Evolutionary conservation across 2,113 vertebrate genomes (phyloP).

Genomic region (Plecturocebus donacophilus): DNA sequence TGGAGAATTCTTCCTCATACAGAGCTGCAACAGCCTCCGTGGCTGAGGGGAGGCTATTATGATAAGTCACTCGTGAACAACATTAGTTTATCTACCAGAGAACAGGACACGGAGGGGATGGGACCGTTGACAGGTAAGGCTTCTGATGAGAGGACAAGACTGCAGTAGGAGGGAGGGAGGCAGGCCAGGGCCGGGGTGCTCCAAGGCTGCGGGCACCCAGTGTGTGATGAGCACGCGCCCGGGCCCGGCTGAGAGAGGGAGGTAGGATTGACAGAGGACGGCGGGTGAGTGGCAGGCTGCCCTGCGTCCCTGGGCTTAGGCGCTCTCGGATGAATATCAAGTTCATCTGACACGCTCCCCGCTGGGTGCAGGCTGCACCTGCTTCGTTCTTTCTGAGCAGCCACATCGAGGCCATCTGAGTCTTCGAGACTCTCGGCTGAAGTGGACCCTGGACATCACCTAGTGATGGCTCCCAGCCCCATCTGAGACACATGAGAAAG

Average conservation of each 20-base stretch:
- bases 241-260: background rate
- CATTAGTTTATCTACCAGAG: background rate
- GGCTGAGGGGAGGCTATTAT: too few species aligned
- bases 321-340: background rate
- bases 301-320: background rate
- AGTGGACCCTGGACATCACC: background rate
- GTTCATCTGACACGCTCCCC: background rate
- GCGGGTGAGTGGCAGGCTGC: background rate
- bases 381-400: rapidly evolving
- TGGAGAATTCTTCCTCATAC: background rate
- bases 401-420: background rate
- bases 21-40: background rate
- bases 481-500: rapidly evolving
- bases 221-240: background rate
- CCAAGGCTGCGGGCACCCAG: rapidly evolving
- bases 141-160: background rate
- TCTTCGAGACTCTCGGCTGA: background rate
- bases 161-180: background rate
- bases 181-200: background rate
- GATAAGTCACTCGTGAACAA: background rate
- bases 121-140: background rate
- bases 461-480: rapidly evolving
- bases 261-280: background rate
- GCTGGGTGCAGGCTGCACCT: too few species aligned
- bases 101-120: background rate